Percentiles rank a stretch among this genome's conserved stretches.
These are phyloP conservation scores for Argentina silus DNA, from an alignment of 2,797 vertebrate genomes.

Conservation along the genomic window DNA sequence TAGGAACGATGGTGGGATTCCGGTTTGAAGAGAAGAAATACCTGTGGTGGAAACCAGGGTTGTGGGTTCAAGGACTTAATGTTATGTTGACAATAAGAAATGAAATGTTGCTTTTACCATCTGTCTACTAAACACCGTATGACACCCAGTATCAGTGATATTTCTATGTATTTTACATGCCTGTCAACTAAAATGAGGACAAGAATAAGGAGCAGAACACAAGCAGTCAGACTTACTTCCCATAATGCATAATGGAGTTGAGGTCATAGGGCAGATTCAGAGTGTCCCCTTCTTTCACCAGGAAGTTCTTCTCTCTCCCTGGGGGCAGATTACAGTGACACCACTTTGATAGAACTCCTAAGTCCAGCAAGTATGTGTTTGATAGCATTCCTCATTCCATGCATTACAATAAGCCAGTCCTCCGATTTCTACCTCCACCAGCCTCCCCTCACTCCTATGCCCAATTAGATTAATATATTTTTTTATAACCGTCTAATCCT, in stretches of 20 bases:
- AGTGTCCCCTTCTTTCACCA: conserved; percentile 26
- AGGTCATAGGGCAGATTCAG: conserved; percentile 54
- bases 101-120: no score
- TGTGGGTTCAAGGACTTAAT: not conserved
- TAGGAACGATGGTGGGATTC: conserved; percentile 26
- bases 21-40: conserved; percentile 45
- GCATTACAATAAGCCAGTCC: no score
- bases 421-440: no score
- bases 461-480: no score
- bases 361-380: no score
- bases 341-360: not conserved
- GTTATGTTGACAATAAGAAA: no score
- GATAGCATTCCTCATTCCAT: no score
- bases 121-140: no score
- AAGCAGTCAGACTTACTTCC: conserved; percentile 38
- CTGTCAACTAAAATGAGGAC: not conserved
- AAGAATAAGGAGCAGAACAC: not conserved
- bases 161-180: no score
- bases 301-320: conserved; percentile 43
- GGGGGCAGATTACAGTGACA: not conserved
- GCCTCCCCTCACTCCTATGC: no score
- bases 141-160: no score
- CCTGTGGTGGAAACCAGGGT: conserved; percentile 21
- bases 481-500: no score
- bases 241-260: conserved; percentile 62